Evolutionary conservation across 1,140 invertebrate genomes (phyloP).

Genomic region (Leptinotarsa lineolata): DNA sequence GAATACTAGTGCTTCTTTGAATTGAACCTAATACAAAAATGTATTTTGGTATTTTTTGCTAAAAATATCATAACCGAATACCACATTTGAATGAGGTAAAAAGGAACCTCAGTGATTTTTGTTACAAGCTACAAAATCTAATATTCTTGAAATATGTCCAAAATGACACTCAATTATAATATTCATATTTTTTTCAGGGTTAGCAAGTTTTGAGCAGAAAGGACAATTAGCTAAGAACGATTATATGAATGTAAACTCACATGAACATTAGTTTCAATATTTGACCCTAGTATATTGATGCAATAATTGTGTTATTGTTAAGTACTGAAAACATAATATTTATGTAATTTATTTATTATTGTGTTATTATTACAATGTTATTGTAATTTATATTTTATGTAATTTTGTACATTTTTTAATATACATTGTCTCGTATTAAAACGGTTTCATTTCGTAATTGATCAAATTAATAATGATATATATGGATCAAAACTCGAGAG

Average conservation of each 20-base stretch:
- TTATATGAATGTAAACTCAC: conserved; percentile 39
- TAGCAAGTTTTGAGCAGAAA: conserved; percentile 10
- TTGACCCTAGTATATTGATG: conserved; percentile 32
- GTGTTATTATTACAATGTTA: conserved; percentile 33
- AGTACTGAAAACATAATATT: conserved; percentile 39
- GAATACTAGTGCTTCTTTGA: no score
- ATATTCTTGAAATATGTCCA: neutral
- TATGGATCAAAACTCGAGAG: no score
- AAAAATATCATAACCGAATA: no score
- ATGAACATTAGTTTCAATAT: conserved; percentile 41
- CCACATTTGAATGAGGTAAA: no score
- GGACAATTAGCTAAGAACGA: conserved; percentile 15
- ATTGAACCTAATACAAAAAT: no score
- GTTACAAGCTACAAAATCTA: neutral
- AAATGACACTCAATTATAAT: neutral
- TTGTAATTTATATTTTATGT: conserved; percentile 38
- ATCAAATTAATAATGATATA: no score
- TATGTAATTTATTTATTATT: conserved; percentile 43
- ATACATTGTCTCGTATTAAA: neutral
- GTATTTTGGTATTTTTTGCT: no score
- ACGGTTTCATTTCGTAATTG: no score
- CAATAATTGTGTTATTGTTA: conserved; percentile 20
- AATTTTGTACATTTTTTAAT: conserved; percentile 44
- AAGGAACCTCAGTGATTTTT: no score
- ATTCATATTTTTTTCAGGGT: neutral